Evolutionary conservation across 1,140 invertebrate genomes (phyloP).

Genomic region (Drosophila hydei): DNA sequence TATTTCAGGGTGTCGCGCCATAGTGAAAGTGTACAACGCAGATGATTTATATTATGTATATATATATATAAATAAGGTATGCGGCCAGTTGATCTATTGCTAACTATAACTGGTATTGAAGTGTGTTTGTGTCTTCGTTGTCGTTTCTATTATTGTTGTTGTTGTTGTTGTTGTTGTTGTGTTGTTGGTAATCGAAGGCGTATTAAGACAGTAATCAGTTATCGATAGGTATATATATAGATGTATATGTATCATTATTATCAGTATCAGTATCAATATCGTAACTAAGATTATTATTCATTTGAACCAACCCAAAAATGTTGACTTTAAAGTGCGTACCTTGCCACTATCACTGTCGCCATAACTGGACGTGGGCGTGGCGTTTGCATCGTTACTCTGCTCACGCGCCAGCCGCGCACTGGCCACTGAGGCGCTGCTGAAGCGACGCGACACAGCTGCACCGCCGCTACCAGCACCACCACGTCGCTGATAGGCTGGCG

Average conservation of each 20-base stretch:
- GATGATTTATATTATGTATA: constrained; percentile 53
- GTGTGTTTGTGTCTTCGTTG: constrained; percentile 39
- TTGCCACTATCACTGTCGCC: constrained; percentile 85
- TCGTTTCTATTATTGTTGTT: constrained; percentile 58
- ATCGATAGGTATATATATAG: constrained; percentile 63
- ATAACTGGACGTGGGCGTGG: constrained; percentile 79
- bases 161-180: constrained; percentile 28
- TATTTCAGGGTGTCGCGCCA: constrained; percentile 11
- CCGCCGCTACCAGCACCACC: constrained; percentile 28
- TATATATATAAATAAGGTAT: constrained; percentile 35
- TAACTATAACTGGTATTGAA: constrained; percentile 28
- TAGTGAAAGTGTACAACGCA: constrained; percentile 47
- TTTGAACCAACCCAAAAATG: constrained; percentile 88
- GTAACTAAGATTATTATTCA: constrained; percentile 71
- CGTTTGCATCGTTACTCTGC: constrained; percentile 78
- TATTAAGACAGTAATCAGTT: constrained; percentile 67
- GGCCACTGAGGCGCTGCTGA: constrained; percentile 73
- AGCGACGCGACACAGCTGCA: constrained; percentile 58
- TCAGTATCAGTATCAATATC: constrained; percentile 68
- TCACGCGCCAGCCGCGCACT: constrained; percentile 51
- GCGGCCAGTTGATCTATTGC: constrained; percentile 37
- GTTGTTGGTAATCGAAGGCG: constrained; percentile 63
- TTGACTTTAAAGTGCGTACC: constrained; percentile 88
- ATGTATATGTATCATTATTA: constrained; percentile 65
- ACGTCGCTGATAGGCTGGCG: constrained; percentile 39